Base-by-base conservation (phyloP, 2,888 invertebrate genomes). In the Melanophora roralis region DNA sequence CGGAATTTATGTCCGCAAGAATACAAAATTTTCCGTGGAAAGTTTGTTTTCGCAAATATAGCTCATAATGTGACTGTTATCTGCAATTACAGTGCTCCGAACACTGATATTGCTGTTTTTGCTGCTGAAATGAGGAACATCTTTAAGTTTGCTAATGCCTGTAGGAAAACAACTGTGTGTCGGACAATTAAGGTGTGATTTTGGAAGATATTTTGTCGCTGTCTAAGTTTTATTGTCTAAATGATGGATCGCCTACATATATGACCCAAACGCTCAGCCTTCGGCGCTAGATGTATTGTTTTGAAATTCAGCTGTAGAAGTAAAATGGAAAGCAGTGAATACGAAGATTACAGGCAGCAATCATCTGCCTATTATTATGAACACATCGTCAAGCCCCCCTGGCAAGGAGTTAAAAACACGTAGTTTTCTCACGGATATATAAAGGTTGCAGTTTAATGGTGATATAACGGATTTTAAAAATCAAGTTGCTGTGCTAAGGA, bases 321-420 rank as follows among this genome's bases (percentile, higher is more conserved):
- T 19, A 2, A 9, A 3, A 2, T 73, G 67, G 73, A 40, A 36
- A 14, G 12, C 19, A 0, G 0, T 9, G 1, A 12, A 43, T 16
- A 45, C 19, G 0, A 68, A 68, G 40, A 47, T 78, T 0, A 57
- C 78, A 0, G 49, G 53, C 6, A 78, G 78, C 16, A 73, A 68
- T n/a, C 73, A 73, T 12, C 1, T 4, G 0, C 73, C 73, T 0
- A 62, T 78, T 8, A 8, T 68, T 0, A 67, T 73, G 4, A 8
- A 57, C 1, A 1, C n/a, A n/a, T n/a, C n/a, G n/a, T n/a, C n/a
- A n/a, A n/a, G n/a, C n/a, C n/a, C n/a, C n/a, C n/a, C n/a, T n/a
- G n/a, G n/a, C n/a, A n/a, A n/a, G n/a, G n/a, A n/a, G n/a, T n/a
- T n/a, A n/a, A n/a, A n/a, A n/a, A n/a, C n/a, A n/a, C n/a, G n/a